Percentiles rank a stretch among this genome's conserved stretches.
phyloP scores from a whole-genome alignment of 2,797 vertebrate species.

The Lepus oiostolus region DNA sequence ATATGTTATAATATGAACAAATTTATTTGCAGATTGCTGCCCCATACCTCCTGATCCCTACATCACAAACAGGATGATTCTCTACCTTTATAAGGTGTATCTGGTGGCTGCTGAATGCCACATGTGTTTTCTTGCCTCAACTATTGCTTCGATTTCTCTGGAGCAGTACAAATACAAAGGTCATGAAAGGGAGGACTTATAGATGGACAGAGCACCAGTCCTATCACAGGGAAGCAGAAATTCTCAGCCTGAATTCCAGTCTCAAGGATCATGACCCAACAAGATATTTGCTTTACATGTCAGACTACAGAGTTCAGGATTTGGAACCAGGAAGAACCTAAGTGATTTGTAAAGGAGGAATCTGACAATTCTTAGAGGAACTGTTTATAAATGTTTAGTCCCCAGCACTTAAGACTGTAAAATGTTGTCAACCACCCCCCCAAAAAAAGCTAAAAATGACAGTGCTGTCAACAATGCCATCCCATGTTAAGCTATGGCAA shows the following conservation, averaged over 20 bases:
- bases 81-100: not conserved
- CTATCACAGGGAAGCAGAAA: constrained; percentile 20
- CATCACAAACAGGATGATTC: not conserved
- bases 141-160: not conserved
- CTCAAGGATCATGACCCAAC: not conserved
- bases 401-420: not conserved
- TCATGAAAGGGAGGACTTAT: not conserved
- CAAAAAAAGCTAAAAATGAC: not conserved
- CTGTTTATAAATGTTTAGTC: not conserved
- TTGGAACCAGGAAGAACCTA: constrained; percentile 16
- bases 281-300: not conserved
- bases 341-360: not conserved
- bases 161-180: not conserved
- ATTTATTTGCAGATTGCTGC: not conserved
- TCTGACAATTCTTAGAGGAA: not conserved
- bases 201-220: not conserved
- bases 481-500: not conserved
- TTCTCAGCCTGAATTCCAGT: constrained; percentile 27
- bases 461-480: not conserved
- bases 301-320: not conserved
- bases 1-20: not conserved
- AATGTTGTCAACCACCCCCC: not conserved
- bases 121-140: not conserved
- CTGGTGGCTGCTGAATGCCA: not conserved
- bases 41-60: not conserved